phyloP scores from a whole-genome alignment of 2,113 vertebrate genomes.

The Phalacrocorax aristotelis region DNA sequence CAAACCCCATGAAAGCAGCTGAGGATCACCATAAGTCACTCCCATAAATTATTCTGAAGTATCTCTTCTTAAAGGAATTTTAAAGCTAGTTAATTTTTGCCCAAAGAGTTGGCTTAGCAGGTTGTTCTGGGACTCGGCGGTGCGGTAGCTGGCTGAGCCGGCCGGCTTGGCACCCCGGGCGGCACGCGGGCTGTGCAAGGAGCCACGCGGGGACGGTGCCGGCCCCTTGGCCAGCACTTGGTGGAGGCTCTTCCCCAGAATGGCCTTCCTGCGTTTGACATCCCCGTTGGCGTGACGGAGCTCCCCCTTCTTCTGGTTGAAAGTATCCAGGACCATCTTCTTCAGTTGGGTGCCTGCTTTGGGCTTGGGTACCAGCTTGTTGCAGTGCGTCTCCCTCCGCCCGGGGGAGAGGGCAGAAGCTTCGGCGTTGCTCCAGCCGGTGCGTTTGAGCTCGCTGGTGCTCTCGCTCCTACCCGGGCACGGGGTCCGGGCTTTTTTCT shows the following conservation, averaged over 20 bases:
- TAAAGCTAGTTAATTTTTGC: constrained; percentile 97
- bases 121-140: constrained; percentile 93
- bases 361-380: constrained; percentile 77
- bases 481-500: constrained; percentile 74
- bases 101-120: constrained; percentile 97
- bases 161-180: constrained; percentile 76
- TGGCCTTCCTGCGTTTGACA: constrained; percentile 80
- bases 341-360: constrained; percentile 76
- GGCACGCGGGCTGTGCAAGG: constrained; percentile 76
- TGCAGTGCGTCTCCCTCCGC: constrained; percentile 81
- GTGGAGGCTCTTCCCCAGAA: constrained; percentile 76
- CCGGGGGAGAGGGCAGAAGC: constrained; percentile 77
- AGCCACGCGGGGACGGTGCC: constrained; percentile 71
- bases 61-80: constrained; percentile 96
- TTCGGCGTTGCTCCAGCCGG: constrained; percentile 70
- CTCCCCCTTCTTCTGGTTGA: constrained; percentile 79
- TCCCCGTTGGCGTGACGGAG: constrained; percentile 76
- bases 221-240: constrained; percentile 81
- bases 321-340: constrained; percentile 74
- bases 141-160: constrained; percentile 81
- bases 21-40: constrained; percentile 68
- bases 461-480: constrained; percentile 71
- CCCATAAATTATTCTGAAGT: constrained; percentile 86
- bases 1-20: constrained; percentile 70
- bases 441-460: constrained; percentile 59